Evolutionary conservation across 2,113 vertebrate species (phyloP).

Genomic region (Lampris incognitus): DNA sequence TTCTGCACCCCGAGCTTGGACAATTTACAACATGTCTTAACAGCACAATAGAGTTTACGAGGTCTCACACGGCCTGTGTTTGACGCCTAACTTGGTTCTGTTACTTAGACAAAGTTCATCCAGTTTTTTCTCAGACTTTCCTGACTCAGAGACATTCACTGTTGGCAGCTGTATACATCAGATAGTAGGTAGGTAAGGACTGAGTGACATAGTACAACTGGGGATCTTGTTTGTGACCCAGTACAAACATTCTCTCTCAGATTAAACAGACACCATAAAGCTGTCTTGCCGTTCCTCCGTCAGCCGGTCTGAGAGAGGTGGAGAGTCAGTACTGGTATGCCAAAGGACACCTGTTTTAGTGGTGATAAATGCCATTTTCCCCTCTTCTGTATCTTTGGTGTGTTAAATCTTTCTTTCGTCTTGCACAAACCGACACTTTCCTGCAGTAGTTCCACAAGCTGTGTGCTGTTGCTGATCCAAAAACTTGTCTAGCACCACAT

Average conservation of each 20-base stretch:
- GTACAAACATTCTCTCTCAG: not conserved
- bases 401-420: slow-evolving; percentile 3
- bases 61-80: not conserved
- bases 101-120: not conserved
- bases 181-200: slow-evolving; percentile 10
- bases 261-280: slow-evolving; percentile 33
- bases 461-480: slow-evolving; percentile 5
- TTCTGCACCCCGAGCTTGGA: slow-evolving; percentile 23
- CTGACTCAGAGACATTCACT: not conserved
- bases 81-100: not conserved
- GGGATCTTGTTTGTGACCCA: slow-evolving; percentile 25
- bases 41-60: not conserved
- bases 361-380: slow-evolving; percentile 29
- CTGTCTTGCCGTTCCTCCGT: not conserved
- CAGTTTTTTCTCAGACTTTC: not conserved
- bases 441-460: not conserved
- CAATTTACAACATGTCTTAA: slow-evolving; percentile 10
- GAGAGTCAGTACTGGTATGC: slow-evolving; percentile 28
- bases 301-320: slow-evolving; percentile 26
- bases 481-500: not conserved
- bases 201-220: slow-evolving; percentile 40
- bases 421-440: not conserved
- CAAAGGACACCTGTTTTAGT: slow-evolving; percentile 19
- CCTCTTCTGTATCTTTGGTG: not conserved
- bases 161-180: slow-evolving; percentile 6